These are phyloP conservation scores for Pollicipes pollicipes DNA, from an alignment of 1,140 invertebrate species.

Conservation along the genomic window DNA sequence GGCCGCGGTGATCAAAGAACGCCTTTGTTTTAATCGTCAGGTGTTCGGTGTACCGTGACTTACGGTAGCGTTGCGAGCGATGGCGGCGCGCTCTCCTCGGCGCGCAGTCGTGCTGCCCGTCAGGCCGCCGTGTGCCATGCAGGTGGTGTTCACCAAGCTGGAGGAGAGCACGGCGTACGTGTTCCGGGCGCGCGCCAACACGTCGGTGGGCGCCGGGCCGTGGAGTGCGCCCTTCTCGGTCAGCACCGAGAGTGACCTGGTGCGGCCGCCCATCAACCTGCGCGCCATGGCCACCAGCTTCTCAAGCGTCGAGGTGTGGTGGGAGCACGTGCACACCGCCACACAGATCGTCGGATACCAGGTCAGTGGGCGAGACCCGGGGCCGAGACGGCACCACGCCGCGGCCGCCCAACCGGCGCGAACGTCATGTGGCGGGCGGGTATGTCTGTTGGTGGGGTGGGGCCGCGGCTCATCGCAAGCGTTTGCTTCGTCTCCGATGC, in stretches of 20 bases:
- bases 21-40: too few species aligned
- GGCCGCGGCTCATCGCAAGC: too few species aligned
- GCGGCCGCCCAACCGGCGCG: too few species aligned
- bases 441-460: too few species aligned
- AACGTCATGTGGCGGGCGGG: too few species aligned
- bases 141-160: constrained; percentile 69
- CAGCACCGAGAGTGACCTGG: constrained; percentile 73
- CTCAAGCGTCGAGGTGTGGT: constrained; percentile 79
- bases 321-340: constrained; percentile 76
- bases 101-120: too few species aligned
- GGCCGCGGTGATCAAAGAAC: too few species aligned
- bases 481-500: too few species aligned
- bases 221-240: constrained; percentile 68
- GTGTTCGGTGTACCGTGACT: too few species aligned
- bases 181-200: constrained; percentile 81
- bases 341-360: constrained; percentile 70
- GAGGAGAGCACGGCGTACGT: constrained; percentile 93
- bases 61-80: too few species aligned
- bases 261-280: constrained; percentile 69
- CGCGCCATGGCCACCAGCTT: constrained; percentile 81
- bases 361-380: constrained; percentile 22
- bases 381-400: too few species aligned
- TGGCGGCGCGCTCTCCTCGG: too few species aligned
- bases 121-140: not conserved
- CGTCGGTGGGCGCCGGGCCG: constrained; percentile 68